Percentiles rank a stretch among this genome's conserved stretches.
These are phyloP conservation scores for Bubalus kerabau DNA, from an alignment of 2,113 vertebrate species.

Conservation along the genomic window DNA sequence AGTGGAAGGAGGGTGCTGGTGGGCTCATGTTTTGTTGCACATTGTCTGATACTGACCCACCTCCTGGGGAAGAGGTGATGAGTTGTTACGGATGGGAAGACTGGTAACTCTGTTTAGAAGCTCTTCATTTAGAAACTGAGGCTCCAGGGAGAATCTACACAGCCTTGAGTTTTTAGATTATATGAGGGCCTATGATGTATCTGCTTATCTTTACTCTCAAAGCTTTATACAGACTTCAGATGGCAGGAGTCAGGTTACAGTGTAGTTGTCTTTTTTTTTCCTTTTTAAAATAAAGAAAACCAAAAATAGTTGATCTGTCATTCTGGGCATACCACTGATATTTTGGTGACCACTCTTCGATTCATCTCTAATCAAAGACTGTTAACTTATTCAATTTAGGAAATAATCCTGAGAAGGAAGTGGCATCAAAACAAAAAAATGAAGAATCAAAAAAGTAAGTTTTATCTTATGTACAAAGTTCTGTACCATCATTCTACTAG, in stretches of 20 bases:
- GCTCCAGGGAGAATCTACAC: not conserved
- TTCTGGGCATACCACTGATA: not conserved
- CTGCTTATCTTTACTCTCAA: not conserved
- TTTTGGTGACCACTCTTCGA: not conserved
- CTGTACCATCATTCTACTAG: not conserved
- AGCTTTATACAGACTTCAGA: not conserved
- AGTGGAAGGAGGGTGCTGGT: not conserved
- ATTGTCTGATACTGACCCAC: not conserved
- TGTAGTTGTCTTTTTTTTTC: not conserved
- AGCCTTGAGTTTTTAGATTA: not conserved
- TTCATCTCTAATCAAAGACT: not conserved
- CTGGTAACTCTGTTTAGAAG: not conserved
- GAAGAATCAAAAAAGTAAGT: slow-evolving; percentile 77
- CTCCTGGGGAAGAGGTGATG: not conserved
- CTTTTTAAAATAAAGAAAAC: not conserved
- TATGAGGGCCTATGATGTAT: not conserved
- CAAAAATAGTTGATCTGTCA: not conserved
- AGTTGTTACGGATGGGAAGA: too few relatives aligned
- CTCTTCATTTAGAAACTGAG: not conserved
- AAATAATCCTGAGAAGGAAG: slow-evolving; percentile 73
- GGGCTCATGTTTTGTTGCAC: not conserved
- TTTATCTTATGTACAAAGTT: slow-evolving; percentile 10
- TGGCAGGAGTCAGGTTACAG: not conserved
- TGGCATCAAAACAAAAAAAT: slow-evolving; percentile 71
- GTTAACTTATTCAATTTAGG: slow-evolving; percentile 63